Base-by-base conservation (phyloP, 1,140 invertebrate genomes). In the Drosophila neocordata region DNA sequence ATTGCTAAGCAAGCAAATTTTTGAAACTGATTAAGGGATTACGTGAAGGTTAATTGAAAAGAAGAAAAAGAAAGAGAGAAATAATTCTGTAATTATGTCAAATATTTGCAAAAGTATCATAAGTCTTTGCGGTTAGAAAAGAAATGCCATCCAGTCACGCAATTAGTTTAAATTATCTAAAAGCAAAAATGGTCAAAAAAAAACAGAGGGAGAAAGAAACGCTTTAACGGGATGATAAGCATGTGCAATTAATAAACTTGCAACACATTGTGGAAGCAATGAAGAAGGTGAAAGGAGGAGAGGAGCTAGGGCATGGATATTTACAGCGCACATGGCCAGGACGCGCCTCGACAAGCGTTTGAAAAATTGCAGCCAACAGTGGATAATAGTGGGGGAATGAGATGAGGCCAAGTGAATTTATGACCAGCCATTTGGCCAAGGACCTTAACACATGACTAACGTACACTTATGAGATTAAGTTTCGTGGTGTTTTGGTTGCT, bases 391-490 rank as follows among this genome's bases (percentile, higher is more conserved):
- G n/a, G n/a, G n/a, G 41, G 41, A 44, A 44, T 6, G 8, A 18
- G 18, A 20, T 11, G 35, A n/a, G n/a, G 65, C 41, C 51, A 53
- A 27, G 67, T 65, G 31, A 88, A 88, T 88, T 88, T 88, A 88
- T 88, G 72, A 60, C 79, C 79, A 71, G 64, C 79, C 83, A 88
- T 88, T 88, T 77, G 83, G 79, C 78, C 66, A 72, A 78, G 58
- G 65, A 74, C 60, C 76, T 55, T 62, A 69, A 65, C 78, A 75
- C 79, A 87, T 88, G 83, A 83, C 83, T 88, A 79, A 77, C 84
- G 83, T 79, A 88, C 83, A 89, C 84, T 87, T 87, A 88, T 73
- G 69, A 73, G 83, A 87, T 87, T 87, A 83, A 58, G 69, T 77
- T 67, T 37, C 18, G 69, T 51, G 63, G n/a, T n/a, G n/a, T n/a